Evolutionary conservation across 1,140 invertebrate genomes (phyloP).

Genomic region (Berghia stephanieae): DNA sequence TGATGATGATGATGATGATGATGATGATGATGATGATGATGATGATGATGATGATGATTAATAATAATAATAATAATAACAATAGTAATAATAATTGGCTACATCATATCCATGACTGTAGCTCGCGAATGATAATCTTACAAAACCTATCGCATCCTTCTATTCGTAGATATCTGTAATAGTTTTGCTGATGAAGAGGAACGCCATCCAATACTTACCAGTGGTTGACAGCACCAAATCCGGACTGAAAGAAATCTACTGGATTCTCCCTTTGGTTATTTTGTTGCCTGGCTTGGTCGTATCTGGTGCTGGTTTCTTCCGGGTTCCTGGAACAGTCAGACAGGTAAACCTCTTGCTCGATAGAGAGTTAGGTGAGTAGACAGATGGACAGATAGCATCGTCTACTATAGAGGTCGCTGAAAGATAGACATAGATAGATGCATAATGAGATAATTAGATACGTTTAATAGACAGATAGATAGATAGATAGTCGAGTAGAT

Average conservation of each 20-base stretch:
- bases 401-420: too few species aligned
- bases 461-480: too few species aligned
- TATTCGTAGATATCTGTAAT: background rate
- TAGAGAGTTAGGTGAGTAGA: too few species aligned
- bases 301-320: background rate
- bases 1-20: background rate
- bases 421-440: too few species aligned
- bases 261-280: background rate
- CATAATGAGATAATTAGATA: too few species aligned
- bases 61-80: too few species aligned
- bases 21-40: constrained; percentile 9
- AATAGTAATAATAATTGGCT: background rate
- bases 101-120: constrained; percentile 27
- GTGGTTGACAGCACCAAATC: background rate
- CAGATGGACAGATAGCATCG: too few species aligned
- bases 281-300: constrained; percentile 13
- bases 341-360: too few species aligned
- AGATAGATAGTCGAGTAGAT: too few species aligned
- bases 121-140: too few species aligned
- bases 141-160: too few species aligned
- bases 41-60: too few species aligned
- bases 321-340: constrained; percentile 13
- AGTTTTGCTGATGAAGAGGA: background rate
- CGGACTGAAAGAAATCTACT: background rate
- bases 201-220: constrained; percentile 10